phyloP scores from a whole-genome alignment of 2,113 vertebrate species.

The Numenius arquata region DNA sequence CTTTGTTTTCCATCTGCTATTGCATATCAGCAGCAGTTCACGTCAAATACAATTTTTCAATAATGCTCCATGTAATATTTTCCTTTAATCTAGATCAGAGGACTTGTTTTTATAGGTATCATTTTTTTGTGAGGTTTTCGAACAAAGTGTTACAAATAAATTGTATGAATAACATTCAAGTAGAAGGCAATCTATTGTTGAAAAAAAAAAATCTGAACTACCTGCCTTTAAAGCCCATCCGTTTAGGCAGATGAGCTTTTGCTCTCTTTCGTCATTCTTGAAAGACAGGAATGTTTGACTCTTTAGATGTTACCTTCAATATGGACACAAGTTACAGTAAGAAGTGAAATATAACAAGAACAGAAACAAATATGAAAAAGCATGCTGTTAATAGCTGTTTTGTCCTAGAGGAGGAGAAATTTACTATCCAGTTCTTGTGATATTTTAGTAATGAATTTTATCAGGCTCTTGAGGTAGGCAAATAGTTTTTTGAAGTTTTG shows the following conservation, averaged over 20 bases:
- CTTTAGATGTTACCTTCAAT: background rate
- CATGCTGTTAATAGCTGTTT: background rate
- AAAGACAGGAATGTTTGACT: background rate
- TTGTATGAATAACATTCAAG: background rate
- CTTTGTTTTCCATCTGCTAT: background rate
- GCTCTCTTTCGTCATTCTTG: background rate
- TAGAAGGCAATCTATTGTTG: background rate
- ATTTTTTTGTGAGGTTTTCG: background rate
- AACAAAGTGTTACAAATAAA: background rate
- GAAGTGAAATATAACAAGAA: background rate
- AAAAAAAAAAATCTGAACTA: background rate
- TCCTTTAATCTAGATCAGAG: background rate
- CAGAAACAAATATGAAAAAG: background rate
- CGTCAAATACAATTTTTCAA: background rate
- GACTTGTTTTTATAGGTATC: background rate
- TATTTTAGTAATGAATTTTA: background rate
- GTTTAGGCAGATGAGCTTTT: background rate
- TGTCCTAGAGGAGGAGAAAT: background rate
- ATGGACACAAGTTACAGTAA: background rate
- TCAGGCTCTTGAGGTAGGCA: background rate
- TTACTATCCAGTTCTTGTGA: background rate
- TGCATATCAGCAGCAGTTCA: background rate
- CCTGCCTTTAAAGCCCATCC: background rate
- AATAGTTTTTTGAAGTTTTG: background rate
- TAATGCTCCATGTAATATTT: background rate